Percentiles rank a stretch among this genome's conserved stretches.
Conservation (phyloP, 2,797 vertebrate species). For the Leuciscus waleckii region DNA sequence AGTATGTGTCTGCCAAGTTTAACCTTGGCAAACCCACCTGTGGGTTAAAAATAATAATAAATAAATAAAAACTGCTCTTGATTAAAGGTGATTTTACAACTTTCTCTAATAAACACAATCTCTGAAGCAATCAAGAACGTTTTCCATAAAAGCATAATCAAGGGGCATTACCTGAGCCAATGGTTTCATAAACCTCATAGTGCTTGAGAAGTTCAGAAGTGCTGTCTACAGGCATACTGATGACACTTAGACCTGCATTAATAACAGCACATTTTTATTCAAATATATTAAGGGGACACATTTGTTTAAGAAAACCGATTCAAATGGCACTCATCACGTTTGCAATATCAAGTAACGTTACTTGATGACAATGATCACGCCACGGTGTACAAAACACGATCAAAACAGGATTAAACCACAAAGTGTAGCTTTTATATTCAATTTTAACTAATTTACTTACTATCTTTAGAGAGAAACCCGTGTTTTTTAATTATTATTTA, state of each 20-base stretch:
- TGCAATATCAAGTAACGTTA: not conserved
- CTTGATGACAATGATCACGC: not conserved
- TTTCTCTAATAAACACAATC: not conserved
- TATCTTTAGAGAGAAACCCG: not conserved
- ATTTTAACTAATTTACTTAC: not conserved
- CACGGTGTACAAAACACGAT: not conserved
- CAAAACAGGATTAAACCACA: not conserved
- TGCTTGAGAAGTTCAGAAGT: slow-evolving; percentile 86
- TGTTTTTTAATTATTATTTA: not conserved
- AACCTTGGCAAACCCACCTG: slow-evolving; percentile 97
- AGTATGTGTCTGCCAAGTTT: slow-evolving; percentile 89
- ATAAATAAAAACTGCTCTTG: not conserved
- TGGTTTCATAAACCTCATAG: slow-evolving; percentile 90
- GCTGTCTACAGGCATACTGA: slow-evolving; percentile 72
- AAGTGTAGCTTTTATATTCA: not conserved
- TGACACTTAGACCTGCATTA: not conserved
- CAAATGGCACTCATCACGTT: not conserved
- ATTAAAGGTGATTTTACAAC: not conserved
- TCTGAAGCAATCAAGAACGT: not conserved
- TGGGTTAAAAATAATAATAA: slow-evolving; percentile 18
- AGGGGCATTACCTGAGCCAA: slow-evolving; percentile 86
- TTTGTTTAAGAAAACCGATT: not conserved
- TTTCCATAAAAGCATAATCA: not conserved
- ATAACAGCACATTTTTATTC: not conserved
- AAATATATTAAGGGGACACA: not conserved